phyloP scores from a whole-genome alignment of 2,113 vertebrate species.

The Lepus timidus region DNA sequence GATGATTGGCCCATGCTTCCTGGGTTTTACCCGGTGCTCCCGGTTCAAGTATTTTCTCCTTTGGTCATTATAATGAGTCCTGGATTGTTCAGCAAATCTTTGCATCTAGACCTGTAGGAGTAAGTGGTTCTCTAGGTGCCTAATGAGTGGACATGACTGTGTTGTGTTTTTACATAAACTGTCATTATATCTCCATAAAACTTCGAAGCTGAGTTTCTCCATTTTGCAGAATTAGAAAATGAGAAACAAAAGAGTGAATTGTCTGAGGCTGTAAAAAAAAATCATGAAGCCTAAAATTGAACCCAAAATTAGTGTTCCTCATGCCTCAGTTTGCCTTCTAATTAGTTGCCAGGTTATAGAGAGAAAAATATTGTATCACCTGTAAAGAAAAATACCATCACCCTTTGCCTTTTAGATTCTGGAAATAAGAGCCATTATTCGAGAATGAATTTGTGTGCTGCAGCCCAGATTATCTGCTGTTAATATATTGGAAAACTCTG shows the following conservation, averaged over 20 bases:
- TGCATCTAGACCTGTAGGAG: background rate
- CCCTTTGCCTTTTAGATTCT: background rate
- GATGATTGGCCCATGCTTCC: too few species aligned
- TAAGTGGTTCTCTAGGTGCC: background rate
- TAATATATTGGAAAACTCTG: background rate
- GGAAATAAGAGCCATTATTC: background rate
- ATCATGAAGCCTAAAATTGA: background rate
- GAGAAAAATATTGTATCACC: background rate
- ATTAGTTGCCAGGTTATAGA: background rate
- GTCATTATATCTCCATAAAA: background rate
- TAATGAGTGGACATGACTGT: background rate
- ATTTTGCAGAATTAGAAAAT: slow-evolving; percentile 24
- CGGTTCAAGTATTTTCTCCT: background rate
- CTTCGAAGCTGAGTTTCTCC: background rate
- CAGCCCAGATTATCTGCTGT: background rate
- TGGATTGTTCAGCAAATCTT: background rate
- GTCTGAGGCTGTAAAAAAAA: background rate
- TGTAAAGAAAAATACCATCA: background rate
- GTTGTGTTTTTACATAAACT: background rate
- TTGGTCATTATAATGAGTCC: background rate
- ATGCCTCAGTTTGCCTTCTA: background rate
- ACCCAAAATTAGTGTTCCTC: background rate
- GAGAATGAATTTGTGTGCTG: background rate
- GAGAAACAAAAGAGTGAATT: background rate
- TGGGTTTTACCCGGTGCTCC: background rate